These are phyloP conservation scores for Chlorops oryzae DNA, from an alignment of 1,140 invertebrate genomes.

Conservation along the genomic window DNA sequence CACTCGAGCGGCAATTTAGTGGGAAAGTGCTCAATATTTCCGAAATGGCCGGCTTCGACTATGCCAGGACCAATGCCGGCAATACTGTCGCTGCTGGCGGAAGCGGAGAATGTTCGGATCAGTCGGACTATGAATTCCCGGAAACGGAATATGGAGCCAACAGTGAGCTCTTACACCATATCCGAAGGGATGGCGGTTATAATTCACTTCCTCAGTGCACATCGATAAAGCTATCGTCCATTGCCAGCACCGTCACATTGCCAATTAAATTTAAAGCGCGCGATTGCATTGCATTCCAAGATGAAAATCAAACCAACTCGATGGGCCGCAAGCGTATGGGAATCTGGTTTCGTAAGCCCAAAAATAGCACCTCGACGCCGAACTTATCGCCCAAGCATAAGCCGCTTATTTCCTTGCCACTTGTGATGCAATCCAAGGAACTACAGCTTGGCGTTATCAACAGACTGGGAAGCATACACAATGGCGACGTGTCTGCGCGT, in stretches of 20 bases:
- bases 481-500: not conserved
- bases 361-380: conserved; percentile 43
- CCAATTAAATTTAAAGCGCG: too few relatives aligned
- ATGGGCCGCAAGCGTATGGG: conserved; percentile 39
- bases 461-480: conserved; percentile 8
- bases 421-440: too few relatives aligned
- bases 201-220: too few relatives aligned
- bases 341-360: conserved; percentile 46
- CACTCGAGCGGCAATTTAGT: conserved; percentile 42
- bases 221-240: too few relatives aligned
- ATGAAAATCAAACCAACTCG: conserved; percentile 30
- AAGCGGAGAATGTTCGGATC: conserved; percentile 32
- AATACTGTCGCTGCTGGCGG: conserved; percentile 37
- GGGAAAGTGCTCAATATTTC: conserved; percentile 41
- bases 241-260: too few relatives aligned
- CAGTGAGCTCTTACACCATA: too few relatives aligned
- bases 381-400: conserved; percentile 47
- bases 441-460: not conserved
- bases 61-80: too few relatives aligned
- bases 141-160: too few relatives aligned
- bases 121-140: conserved; percentile 37
- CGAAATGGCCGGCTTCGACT: conserved; percentile 41
- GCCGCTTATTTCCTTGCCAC: too few relatives aligned
- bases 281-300: too few relatives aligned
- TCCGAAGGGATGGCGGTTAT: too few relatives aligned